Conservation (phyloP, 2,797 vertebrate species). For the Poecilia gillii region DNA sequence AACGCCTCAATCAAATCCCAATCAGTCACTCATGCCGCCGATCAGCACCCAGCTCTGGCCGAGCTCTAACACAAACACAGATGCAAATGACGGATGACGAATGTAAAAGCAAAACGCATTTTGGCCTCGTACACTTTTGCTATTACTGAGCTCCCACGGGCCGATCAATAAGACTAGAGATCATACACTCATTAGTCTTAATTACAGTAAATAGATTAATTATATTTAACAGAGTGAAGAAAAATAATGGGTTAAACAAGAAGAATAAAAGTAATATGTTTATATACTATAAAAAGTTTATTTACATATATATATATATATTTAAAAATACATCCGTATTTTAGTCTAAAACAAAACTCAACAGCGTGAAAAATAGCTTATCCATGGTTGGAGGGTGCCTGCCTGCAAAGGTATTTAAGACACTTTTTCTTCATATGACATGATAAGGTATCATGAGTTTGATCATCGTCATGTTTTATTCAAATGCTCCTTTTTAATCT, state of each 20-base stretch:
- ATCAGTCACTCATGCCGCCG: constrained; percentile 77
- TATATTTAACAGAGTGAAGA: constrained; percentile 27
- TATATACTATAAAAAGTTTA: neutral
- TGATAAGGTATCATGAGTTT: constrained; percentile 43
- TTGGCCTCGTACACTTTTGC: constrained; percentile 34
- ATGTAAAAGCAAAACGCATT: constrained; percentile 47
- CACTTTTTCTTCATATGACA: constrained; percentile 41
- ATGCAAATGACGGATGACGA: constrained; percentile 52
- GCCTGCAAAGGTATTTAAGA: constrained; percentile 9
- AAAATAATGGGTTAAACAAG: neutral
- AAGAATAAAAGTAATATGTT: too few relatives aligned
- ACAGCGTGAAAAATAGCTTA: neutral
- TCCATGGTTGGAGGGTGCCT: neutral
- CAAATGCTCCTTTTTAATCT: constrained; percentile 62
- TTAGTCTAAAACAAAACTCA: neutral
- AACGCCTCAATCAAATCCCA: constrained; percentile 84
- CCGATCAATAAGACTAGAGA: constrained; percentile 55
- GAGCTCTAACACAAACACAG: constrained; percentile 26
- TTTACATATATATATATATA: neutral
- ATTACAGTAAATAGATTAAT: constrained; percentile 44
- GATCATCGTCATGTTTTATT: constrained; percentile 64
- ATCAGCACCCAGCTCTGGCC: constrained; percentile 56
- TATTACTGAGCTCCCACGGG: constrained; percentile 33
- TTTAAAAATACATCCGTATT: neutral
- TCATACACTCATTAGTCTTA: constrained; percentile 55